Percentiles rank a stretch among this genome's conserved stretches.
Conservation (phyloP, 2,113 vertebrate species). For the Forbesichthys agassizii region DNA sequence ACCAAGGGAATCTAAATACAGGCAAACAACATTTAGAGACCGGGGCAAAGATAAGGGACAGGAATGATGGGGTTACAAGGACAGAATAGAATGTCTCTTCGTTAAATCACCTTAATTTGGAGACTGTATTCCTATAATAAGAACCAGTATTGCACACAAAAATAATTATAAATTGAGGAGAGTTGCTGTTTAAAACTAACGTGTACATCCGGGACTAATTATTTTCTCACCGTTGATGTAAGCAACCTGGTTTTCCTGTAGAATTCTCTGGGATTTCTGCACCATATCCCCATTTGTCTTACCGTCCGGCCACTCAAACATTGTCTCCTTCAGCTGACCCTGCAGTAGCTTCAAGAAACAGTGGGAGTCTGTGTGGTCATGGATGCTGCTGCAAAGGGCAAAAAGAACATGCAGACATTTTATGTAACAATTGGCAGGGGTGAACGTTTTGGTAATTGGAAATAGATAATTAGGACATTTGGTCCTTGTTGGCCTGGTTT, state of each 20-base stretch:
- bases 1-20: conserved; percentile 86
- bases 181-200: background rate
- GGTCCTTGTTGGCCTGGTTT: no score
- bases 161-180: no score
- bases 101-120: background rate
- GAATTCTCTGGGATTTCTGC: conserved; percentile 86
- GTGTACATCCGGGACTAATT: no score
- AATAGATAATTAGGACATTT: no score
- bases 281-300: conserved; percentile 82
- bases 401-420: conserved; percentile 32
- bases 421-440: background rate
- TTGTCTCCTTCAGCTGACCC: conserved; percentile 93
- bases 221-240: conserved; percentile 91
- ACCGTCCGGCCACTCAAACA: conserved; percentile 88
- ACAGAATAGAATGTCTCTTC: background rate
- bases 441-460: no score
- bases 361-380: conserved; percentile 95
- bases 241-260: conserved; percentile 89
- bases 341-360: conserved; percentile 98
- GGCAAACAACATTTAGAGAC: conserved; percentile 13
- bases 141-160: no score
- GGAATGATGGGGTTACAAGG: background rate
- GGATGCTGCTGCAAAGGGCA: conserved; percentile 88
- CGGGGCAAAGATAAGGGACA: conserved; percentile 9
- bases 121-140: background rate